Evolutionary conservation across 2,797 vertebrate genomes (phyloP).

Genomic region (Scyliorhinus canicula): DNA sequence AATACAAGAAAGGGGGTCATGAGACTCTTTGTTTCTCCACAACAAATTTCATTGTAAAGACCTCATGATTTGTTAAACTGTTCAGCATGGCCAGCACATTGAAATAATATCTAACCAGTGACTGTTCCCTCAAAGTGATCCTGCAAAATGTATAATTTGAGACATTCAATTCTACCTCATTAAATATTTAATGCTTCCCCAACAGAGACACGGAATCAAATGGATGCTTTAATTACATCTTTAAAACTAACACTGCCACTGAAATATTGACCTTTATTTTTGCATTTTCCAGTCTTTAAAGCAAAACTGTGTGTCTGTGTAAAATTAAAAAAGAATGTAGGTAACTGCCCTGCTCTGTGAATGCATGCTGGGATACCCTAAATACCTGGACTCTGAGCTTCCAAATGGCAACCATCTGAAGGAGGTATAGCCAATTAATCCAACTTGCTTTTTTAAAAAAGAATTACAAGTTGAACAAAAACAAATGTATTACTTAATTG

Average conservation of each 20-base stretch:
- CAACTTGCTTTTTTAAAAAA: neutral
- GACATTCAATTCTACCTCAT: constrained; percentile 20
- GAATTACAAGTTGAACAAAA: neutral
- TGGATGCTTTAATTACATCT: neutral
- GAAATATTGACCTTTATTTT: neutral
- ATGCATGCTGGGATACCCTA: neutral
- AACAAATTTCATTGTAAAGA: neutral
- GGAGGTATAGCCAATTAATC: neutral
- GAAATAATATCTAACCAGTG: neutral
- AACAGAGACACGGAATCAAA: neutral
- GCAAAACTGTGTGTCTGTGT: neutral
- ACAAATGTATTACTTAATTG: neutral
- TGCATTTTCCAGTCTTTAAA: neutral
- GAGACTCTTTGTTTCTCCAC: neutral
- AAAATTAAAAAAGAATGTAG: neutral
- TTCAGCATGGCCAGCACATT: neutral
- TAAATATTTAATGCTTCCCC: constrained; percentile 15
- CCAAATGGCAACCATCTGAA: neutral
- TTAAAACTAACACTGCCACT: neutral
- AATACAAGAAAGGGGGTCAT: neutral
- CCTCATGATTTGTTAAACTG: neutral
- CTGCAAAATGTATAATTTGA: neutral
- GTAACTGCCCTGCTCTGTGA: neutral
- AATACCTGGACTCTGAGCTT: neutral
- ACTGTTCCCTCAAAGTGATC: neutral